Percentiles rank a stretch among this genome's conserved stretches.
These are phyloP conservation scores for Chiridota heheva DNA, from an alignment of 35 echinoderm and acorn worm species.

Conservation along the genomic window DNA sequence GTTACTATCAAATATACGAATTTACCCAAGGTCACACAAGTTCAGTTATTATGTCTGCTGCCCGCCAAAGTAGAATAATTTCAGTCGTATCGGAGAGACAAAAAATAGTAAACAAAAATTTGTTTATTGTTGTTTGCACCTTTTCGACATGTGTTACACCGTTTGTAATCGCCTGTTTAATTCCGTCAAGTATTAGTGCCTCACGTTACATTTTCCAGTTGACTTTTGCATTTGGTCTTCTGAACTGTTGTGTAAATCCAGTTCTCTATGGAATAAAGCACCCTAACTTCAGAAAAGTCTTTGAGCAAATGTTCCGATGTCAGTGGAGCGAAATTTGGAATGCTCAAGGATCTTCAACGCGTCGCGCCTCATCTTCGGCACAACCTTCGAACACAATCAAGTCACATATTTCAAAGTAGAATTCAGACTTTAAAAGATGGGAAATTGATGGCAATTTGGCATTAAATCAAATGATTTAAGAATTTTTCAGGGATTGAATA, in stretches of 20 bases:
- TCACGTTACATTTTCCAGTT: slow-evolving; percentile 28
- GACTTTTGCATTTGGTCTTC: neutral
- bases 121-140: slow-evolving; percentile 54
- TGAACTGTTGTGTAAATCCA: slow-evolving; percentile 65
- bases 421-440: no score
- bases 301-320: no score
- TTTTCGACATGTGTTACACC: slow-evolving; percentile 47
- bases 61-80: neutral
- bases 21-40: neutral
- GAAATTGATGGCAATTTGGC: no score
- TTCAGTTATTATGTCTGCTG: neutral
- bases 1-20: slow-evolving; percentile 17
- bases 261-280: slow-evolving; percentile 73
- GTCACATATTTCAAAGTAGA: no score
- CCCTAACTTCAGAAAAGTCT: no score
- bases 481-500: no score
- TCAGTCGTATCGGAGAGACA: slow-evolving; percentile 15
- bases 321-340: no score
- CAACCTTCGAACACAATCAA: no score
- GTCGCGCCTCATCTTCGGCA: no score
- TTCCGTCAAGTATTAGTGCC: slow-evolving; percentile 37
- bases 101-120: slow-evolving; percentile 57
- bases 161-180: slow-evolving; percentile 17
- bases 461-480: no score
- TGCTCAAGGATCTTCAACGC: no score